Base-by-base conservation (phyloP, 2,888 invertebrate genomes). In the Tinea pellionella region DNA sequence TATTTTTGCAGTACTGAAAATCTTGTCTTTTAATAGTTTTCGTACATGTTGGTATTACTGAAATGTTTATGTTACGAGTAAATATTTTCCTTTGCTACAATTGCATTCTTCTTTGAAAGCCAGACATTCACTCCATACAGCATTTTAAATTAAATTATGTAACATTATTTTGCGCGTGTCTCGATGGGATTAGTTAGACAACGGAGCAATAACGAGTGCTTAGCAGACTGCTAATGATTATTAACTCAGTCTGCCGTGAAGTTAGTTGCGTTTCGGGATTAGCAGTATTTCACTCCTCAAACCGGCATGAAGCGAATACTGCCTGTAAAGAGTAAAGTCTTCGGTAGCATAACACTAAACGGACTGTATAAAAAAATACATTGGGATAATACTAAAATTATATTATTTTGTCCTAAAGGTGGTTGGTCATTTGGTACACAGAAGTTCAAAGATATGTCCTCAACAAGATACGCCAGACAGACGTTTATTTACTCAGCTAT, bases 341-440 rank as follows among this genome's bases (percentile, higher is more conserved):
- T n/a, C n/a, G n/a, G n/a, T n/a, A n/a, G n/a, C n/a, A n/a, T n/a
- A n/a, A n/a, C n/a, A n/a, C n/a, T n/a, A n/a, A n/a, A n/a, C n/a
- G n/a, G n/a, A n/a, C n/a, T n/a, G n/a, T n/a, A n/a, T n/a, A n/a
- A n/a, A n/a, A n/a, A n/a, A n/a, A n/a, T n/a, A n/a, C n/a, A n/a
- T n/a, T n/a, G n/a, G n/a, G n/a, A n/a, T n/a, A n/a, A 24, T 24
- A 24, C 6, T 24, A 24, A 24, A 47, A 47, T 47, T 4, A 47
- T 47, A n/a, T 8, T 15, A 1, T 47, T 8, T 47, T 47, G 47
- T 47, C 13, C 59, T 7, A 77, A n/a, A 94, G 95, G 96, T 81
- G 98, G 98, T 61, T 98, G 97, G 97, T 97, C 96, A 0, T 98
- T 98, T 77, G 98, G 98, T 43, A 98, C 98, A 0, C 96, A 96